Base-by-base conservation (phyloP, 2,888 invertebrate genomes). In the Dexiosoma caninum region DNA sequence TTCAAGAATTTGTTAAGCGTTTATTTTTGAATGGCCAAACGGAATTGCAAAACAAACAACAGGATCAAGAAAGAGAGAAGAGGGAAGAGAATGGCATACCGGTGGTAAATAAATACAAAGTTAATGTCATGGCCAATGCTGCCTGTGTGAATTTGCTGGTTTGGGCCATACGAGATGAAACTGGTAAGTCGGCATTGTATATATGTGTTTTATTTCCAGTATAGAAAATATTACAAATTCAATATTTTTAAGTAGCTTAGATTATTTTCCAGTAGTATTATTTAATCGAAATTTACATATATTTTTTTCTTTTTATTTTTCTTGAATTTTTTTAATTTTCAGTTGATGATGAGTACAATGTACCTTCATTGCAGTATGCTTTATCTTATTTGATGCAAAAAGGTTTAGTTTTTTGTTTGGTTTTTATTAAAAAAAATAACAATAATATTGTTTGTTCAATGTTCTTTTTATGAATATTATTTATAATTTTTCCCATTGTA, bases 91-190 rank as follows among this genome's bases (percentile, higher is more conserved):
- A 96, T 89, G 93, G 94, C 1, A 86, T 88, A 37, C 85, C 88
- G 0, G 93, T 95, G 0, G 95, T 97, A 2, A 96, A 97, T 90
- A 95, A 96, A 88, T 97, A 97, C 89, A 97, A 97, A 91, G 94
- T 98, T 40, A 97, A 97, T 87, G 97, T 98, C 0, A 97, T 97
- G 94, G 97, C 98, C 0, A 98, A 98, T 91, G 97, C 98, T 0
- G 98, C 98, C 0, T 99, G 98, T 87, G 97, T 99, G 0, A 98
- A 99, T 90, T 92, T 99, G 7, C 92, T 99, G 1, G 98, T 99
- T 32, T 99, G 99, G 99, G 98, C 98, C 0, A 97, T 98, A 83
- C 95, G 96, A 0, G 98, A 98, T 89, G 98, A 98, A 92, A 96
- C 96, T 87, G 97, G 98, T 97, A 90, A 91, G 87, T 84, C 37